Evolutionary conservation across 2,797 vertebrate genomes (phyloP), one percentile per base, ranked within the genome.

Genomic region (Sebastolobus altivelis): DNA sequence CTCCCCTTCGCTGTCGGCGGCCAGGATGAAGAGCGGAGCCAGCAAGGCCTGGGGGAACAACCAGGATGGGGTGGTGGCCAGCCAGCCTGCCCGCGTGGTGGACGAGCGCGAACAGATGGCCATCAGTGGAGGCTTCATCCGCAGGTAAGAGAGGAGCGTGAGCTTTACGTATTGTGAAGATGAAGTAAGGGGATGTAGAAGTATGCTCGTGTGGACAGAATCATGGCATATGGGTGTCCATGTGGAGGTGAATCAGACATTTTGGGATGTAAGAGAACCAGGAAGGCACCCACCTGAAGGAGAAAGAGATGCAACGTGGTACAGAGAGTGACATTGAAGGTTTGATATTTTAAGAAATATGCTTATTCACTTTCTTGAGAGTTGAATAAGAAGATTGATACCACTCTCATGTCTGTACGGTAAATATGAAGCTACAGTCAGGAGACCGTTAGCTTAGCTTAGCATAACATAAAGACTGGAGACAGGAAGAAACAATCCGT

Each of bases 31-130:
- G 96, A 97, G 97, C 81, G 98, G 93, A 37, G 95, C 97, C 95
- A 98, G 97, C 95, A 99, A 99, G 96, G 98, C 97, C 93, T 99
- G 98, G 98, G 98, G 98, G 88, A 99, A 99, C 95, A 99, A 99
- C 92, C 97, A 99, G 95, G 98, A 99, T 68, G 98, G 98, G 14
- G 98, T 99, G 80, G 98, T 99, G 92, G 97, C 97, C 95, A 99
- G 97, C 94, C 98, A 99, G 95, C 98, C 98, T 12, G 98, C 98
- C 83, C 98, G 98, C 33, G 98, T 99, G 18, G 96, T 99, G 93
- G 98, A 99, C 35, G 98, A 99, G 86, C 97, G 98, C 62, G 98
- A 99, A 95, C 98, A 99, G 97, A 99, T 99, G 98, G 98, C 98
- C 91, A 99, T 99, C 97, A 99, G 98, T 49, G 98, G 98, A 86